Conservation (phyloP, 1,140 invertebrate genomes). For the Tetragonula clypearis region DNA sequence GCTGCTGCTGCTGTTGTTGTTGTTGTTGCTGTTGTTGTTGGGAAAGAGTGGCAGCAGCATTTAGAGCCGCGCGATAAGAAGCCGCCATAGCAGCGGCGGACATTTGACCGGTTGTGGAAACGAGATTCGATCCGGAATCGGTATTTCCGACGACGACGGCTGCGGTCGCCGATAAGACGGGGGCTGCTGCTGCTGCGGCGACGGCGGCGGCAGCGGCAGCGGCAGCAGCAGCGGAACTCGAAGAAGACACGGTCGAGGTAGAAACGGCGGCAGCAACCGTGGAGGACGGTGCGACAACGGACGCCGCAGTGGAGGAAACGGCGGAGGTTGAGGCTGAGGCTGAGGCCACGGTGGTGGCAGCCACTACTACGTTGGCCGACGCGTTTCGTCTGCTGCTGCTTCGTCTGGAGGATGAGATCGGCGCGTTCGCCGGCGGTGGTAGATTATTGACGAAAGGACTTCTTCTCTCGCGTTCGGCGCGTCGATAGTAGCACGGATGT, state of each 20-base stretch:
- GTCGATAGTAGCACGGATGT: slow-evolving; percentile 91
- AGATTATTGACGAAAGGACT: slow-evolving; percentile 89
- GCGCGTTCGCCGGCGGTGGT: slow-evolving; percentile 77
- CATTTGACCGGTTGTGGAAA: slow-evolving; percentile 54
- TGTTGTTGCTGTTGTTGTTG: slow-evolving; percentile 63
- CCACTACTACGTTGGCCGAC: slow-evolving; percentile 11
- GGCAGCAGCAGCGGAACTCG: slow-evolving; percentile 51
- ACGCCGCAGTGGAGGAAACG: slow-evolving; percentile 40
- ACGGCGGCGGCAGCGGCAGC: slow-evolving; percentile 27
- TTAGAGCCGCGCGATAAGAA: slow-evolving; percentile 63
- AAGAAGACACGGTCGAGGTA: slow-evolving; percentile 47
- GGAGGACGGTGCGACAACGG: not conserved
- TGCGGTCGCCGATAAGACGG: slow-evolving; percentile 52
- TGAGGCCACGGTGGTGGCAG: slow-evolving; percentile 27
- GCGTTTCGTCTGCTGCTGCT: slow-evolving; percentile 54
- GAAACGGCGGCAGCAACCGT: slow-evolving; percentile 40
- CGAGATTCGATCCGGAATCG: slow-evolving; percentile 46
- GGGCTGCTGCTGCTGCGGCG: slow-evolving; percentile 6
- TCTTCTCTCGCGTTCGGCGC: slow-evolving; percentile 88
- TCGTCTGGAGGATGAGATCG: slow-evolving; percentile 62
- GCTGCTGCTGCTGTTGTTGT: slow-evolving; percentile 63
- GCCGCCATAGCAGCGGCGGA: slow-evolving; percentile 55
- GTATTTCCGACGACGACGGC: slow-evolving; percentile 42
- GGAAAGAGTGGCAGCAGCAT: slow-evolving; percentile 55
- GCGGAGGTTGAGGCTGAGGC: slow-evolving; percentile 30